Percentiles rank a stretch among this genome's conserved stretches.
Conservation (phyloP, 2,888 invertebrate species). For the Crioceris asparagi region DNA sequence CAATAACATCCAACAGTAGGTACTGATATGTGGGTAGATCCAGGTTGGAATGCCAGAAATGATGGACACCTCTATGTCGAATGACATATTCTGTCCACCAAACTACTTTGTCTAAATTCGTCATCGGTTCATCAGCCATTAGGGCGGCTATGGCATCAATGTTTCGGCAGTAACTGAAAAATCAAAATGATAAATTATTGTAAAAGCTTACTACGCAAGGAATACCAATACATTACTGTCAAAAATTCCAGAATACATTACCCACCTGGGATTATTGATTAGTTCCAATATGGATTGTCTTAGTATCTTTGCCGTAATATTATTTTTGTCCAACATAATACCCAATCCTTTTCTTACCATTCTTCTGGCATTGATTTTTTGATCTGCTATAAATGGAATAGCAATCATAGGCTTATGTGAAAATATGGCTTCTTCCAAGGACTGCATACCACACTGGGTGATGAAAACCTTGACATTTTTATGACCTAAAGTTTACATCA, state of each 20-base stretch:
- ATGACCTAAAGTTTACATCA: conserved; percentile 15
- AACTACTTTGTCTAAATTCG: conserved; percentile 23
- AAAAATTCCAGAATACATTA: no score
- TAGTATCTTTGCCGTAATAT: conserved; percentile 18
- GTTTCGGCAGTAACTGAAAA: no score
- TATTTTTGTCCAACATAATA: conserved; percentile 14
- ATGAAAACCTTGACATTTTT: conserved; percentile 14
- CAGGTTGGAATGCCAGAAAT: conserved; percentile 18
- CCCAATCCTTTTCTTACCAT: conserved; percentile 20
- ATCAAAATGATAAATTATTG: no score
- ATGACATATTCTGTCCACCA: conserved; percentile 30
- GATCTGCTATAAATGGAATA: conserved; percentile 33
- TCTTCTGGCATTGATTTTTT: conserved; percentile 19
- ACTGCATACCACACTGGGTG: conserved; percentile 28
- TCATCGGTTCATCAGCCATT: conserved; percentile 23
- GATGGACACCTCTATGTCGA: conserved; percentile 22
- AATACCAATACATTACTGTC: no score
- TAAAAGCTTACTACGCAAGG: neutral
- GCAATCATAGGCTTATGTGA: conserved; percentile 35
- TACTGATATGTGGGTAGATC: conserved; percentile 23
- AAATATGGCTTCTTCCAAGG: conserved; percentile 34
- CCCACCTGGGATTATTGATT: conserved; percentile 24
- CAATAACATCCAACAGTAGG: conserved; percentile 22
- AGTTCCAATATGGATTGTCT: conserved; percentile 23
- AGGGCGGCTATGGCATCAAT: conserved; percentile 15